Percentiles rank a stretch among this genome's conserved stretches.
Evolutionary conservation across 2,888 invertebrate genomes (phyloP).

Genomic region (Selenia dentaria): DNA sequence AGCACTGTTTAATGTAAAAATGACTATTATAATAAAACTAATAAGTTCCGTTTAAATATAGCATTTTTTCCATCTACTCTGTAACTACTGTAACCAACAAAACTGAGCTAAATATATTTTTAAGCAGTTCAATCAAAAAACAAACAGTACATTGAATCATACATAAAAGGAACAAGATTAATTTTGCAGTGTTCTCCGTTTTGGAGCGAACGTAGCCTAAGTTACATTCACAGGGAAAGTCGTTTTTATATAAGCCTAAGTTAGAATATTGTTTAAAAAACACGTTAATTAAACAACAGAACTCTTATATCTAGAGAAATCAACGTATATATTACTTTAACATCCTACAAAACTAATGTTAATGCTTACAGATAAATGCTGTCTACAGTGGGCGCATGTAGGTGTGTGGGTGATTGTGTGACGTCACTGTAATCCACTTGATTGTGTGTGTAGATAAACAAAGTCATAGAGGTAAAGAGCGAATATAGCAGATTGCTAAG

Average conservation of each 20-base stretch:
- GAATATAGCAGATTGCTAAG: too few relatives aligned
- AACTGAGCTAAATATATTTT: background rate
- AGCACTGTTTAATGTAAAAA: too few relatives aligned
- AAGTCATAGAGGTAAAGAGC: too few relatives aligned
- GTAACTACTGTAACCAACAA: too few relatives aligned
- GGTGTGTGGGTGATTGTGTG: constrained; percentile 35
- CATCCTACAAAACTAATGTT: constrained; percentile 69
- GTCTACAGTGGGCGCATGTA: constrained; percentile 64
- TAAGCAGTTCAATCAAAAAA: too few relatives aligned
- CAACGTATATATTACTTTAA: constrained; percentile 84
- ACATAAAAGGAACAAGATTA: background rate
- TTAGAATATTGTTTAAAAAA: constrained; percentile 49
- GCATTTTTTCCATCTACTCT: too few relatives aligned
- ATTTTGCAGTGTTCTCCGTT: background rate
- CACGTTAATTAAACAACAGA: constrained; percentile 67
- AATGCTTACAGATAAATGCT: constrained; percentile 82
- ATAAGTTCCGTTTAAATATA: too few relatives aligned
- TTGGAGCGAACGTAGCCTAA: constrained; percentile 7
- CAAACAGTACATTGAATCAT: background rate
- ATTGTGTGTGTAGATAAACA: background rate
- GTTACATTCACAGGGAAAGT: constrained; percentile 48
- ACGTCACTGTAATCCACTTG: constrained; percentile 28
- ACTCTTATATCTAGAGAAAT: constrained; percentile 77
- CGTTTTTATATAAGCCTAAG: constrained; percentile 37
- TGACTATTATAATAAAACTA: too few relatives aligned